Conservation (phyloP, 1,140 invertebrate species). For the Chlorops oryzae region DNA sequence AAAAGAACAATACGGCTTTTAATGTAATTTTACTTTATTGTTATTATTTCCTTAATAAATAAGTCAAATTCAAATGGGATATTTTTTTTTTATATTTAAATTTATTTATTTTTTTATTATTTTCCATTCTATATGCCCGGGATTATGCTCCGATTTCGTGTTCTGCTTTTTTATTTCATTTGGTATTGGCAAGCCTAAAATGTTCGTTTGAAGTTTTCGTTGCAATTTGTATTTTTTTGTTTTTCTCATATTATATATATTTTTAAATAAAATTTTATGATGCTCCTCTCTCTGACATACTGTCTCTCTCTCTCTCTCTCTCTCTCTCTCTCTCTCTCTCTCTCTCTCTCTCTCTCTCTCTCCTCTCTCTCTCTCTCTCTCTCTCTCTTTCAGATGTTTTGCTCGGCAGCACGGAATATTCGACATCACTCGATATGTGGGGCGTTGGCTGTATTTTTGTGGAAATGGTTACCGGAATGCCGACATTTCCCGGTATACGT, state of each 20-base stretch:
- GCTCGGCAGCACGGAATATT: constrained; percentile 93
- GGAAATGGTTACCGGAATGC: constrained; percentile 94
- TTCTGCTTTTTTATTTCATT: too few species aligned
- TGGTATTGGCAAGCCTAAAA: too few species aligned
- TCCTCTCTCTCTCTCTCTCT: neutral
- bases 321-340: neutral
- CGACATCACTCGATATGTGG: constrained; percentile 94
- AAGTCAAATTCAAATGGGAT: too few species aligned
- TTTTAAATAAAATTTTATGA: neutral
- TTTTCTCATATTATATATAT: neutral
- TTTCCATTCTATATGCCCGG: too few species aligned
- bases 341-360: neutral
- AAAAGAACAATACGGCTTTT: too few species aligned
- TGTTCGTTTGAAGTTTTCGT: too few species aligned
- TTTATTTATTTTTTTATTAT: too few species aligned
- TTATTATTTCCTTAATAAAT: too few species aligned
- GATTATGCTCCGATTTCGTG: too few species aligned
- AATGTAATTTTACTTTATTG: too few species aligned
- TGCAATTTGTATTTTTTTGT: too few species aligned
- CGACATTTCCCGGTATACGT: constrained; percentile 90
- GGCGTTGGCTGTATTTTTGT: constrained; percentile 97
- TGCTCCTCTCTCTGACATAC: neutral
- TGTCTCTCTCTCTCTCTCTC: neutral
- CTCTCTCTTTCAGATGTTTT: constrained; percentile 68
- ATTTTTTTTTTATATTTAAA: too few species aligned